Evolutionary conservation across 2,797 vertebrate genomes (phyloP), one percentile per base, ranked within the genome.

Genomic region (Esox lucius): DNA sequence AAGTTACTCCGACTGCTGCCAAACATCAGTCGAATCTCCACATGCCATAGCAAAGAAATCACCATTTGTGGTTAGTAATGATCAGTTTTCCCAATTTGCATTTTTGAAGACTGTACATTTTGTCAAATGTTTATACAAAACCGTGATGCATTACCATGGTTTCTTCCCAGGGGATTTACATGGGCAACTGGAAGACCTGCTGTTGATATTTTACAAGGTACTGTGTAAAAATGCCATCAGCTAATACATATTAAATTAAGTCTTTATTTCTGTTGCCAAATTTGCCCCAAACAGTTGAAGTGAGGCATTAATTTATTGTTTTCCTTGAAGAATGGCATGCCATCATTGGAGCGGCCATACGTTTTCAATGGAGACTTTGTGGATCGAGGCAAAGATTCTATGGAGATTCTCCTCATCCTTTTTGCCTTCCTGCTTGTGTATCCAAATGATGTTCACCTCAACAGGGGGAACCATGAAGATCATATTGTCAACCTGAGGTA

Each of bases 191-290:
- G 96, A 96, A 76, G 97, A 98, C 82, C 90, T 99, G 86, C 95
- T 98, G 83, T 89, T 97, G 83, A 95, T 98, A 91, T 98, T 98
- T 91, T 95, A 99, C 85, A 98, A 99, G 96, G 97, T 98, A 59
- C n/a, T 59, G n/a, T 8, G 87, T 17, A 91, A 48, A 12, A 46
- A 3, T 46, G 12, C n/a, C 19, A 46, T 42, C 11, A 51, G 42
- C 24, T 12, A 24, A 13, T 11, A 19, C 19, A 69, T 49, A n/a
- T 26, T 2, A 15, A 49, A 70, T 28, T 0, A 48, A 6, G 16
- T 46, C 39, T 0, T 17, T 11, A 16, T 65, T 9, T 24, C 62
- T 65, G 64, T 26, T 33, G 28, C 64, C 5, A 66, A 2, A 46
- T 46, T 46, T 12, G 9, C 42, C 1, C 33, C 6, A 46, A 64